phyloP scores from a whole-genome alignment of 2,888 invertebrate genomes.

The Andrena flavipes region DNA sequence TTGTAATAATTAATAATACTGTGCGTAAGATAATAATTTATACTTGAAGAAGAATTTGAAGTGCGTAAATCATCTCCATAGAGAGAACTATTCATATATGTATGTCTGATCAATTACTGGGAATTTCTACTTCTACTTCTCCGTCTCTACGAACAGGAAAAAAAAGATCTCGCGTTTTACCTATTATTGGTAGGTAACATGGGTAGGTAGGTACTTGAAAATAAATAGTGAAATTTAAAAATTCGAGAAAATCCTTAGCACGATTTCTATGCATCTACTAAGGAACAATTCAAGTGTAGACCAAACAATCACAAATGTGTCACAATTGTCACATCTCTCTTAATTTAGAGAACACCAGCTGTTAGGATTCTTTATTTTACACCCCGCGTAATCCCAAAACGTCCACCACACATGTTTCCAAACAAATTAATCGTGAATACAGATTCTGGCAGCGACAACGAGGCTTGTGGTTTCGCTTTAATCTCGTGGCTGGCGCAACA shows the following conservation, averaged over 20 bases:
- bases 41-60: not conserved
- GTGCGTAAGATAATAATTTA: not conserved
- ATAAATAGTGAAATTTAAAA: too few species aligned
- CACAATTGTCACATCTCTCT: too few species aligned
- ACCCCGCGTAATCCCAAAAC: not conserved
- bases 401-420: not conserved
- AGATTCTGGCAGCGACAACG: not conserved
- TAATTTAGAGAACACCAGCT: too few species aligned
- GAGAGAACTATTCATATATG: not conserved
- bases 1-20: too few species aligned
- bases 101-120: not conserved
- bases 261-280: too few species aligned
- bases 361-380: not conserved
- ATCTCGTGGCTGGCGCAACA: conserved; percentile 34
- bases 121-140: not conserved
- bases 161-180: too few species aligned
- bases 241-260: too few species aligned
- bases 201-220: too few species aligned
- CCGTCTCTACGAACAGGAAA: too few species aligned
- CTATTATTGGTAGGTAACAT: too few species aligned
- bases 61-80: not conserved
- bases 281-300: too few species aligned
- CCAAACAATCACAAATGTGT: too few species aligned
- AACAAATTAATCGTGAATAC: conserved; percentile 18
- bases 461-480: conserved; percentile 37